A percentile compares a stretch with the other conserved stretches of the same genome.
These are phyloP conservation scores for Sciaenops ocellatus DNA, from an alignment of 2,797 vertebrate genomes.

Conservation along the genomic window DNA sequence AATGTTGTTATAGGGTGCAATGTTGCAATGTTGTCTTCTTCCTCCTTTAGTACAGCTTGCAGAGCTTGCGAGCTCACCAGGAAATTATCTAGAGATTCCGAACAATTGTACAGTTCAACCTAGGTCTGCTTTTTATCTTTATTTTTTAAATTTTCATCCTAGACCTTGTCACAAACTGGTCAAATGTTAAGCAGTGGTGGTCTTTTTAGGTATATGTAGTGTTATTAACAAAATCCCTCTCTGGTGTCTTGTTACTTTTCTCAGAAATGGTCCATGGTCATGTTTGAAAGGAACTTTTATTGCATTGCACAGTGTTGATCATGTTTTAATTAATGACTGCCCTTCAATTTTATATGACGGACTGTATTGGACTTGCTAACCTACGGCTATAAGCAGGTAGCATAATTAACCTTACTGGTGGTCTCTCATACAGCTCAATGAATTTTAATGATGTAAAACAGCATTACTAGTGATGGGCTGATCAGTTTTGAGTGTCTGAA, in stretches of 20 bases:
- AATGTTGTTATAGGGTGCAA: slow-evolving; percentile 89
- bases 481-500: slow-evolving; percentile 85
- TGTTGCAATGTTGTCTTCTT: slow-evolving; percentile 86
- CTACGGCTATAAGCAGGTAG: slow-evolving; percentile 73
- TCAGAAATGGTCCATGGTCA: slow-evolving; percentile 80
- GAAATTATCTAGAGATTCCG: slow-evolving; percentile 88
- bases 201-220: slow-evolving; percentile 90
- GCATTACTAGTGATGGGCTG: slow-evolving; percentile 85
- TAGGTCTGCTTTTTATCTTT: slow-evolving; percentile 64
- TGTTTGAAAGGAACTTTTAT: slow-evolving; percentile 89
- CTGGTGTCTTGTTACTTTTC: slow-evolving; percentile 85
- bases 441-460: slow-evolving; percentile 82
- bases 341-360: slow-evolving; percentile 78
- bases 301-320: slow-evolving; percentile 95
- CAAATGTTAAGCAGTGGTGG: slow-evolving; percentile 90
- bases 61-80: slow-evolving; percentile 84
- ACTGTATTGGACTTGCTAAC: slow-evolving; percentile 80
- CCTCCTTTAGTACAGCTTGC: slow-evolving; percentile 86
- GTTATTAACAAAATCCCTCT: slow-evolving; percentile 84
- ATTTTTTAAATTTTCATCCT: slow-evolving; percentile 73
- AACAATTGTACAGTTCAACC: slow-evolving; percentile 95
- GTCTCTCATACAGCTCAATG: slow-evolving; percentile 77
- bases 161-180: slow-evolving; percentile 85
- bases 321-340: slow-evolving; percentile 78
- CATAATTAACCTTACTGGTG: slow-evolving; percentile 75